phyloP scores from a whole-genome alignment of 1,140 invertebrate species.

The Bombus waltoni region DNA sequence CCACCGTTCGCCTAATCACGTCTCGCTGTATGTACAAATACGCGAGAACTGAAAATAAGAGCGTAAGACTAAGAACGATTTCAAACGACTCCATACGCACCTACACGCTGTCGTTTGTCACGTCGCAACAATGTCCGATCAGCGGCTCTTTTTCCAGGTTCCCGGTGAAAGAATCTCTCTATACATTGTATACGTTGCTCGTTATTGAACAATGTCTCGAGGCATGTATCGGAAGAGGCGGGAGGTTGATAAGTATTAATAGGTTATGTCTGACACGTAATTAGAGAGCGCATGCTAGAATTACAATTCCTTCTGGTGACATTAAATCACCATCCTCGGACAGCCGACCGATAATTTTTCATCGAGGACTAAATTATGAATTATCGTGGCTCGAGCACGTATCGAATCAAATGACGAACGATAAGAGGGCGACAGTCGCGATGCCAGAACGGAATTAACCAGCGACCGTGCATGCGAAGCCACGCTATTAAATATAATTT shows the following conservation, averaged over 20 bases:
- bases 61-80: too few relatives aligned
- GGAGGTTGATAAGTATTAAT: not conserved
- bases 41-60: too few relatives aligned
- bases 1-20: too few relatives aligned
- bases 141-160: too few relatives aligned
- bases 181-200: too few relatives aligned
- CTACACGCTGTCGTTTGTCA: too few relatives aligned
- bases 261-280: not conserved
- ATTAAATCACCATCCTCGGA: conserved; percentile 3
- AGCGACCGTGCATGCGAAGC: conserved; percentile 48
- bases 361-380: conserved; percentile 37
- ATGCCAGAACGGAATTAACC: conserved; percentile 39
- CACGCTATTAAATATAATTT: conserved; percentile 68
- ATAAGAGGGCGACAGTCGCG: conserved; percentile 17
- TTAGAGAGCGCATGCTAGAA: not conserved
- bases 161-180: too few relatives aligned
- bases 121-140: too few relatives aligned
- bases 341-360: conserved; percentile 45
- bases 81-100: too few relatives aligned
- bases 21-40: too few relatives aligned
- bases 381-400: conserved; percentile 15
- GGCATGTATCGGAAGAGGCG: not conserved
- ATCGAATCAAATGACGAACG: conserved; percentile 39
- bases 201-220: not conserved
- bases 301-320: conserved; percentile 17